Evolutionary conservation across 1,140 invertebrate species (phyloP).

Genomic region (Drosophila micromelanica): DNA sequence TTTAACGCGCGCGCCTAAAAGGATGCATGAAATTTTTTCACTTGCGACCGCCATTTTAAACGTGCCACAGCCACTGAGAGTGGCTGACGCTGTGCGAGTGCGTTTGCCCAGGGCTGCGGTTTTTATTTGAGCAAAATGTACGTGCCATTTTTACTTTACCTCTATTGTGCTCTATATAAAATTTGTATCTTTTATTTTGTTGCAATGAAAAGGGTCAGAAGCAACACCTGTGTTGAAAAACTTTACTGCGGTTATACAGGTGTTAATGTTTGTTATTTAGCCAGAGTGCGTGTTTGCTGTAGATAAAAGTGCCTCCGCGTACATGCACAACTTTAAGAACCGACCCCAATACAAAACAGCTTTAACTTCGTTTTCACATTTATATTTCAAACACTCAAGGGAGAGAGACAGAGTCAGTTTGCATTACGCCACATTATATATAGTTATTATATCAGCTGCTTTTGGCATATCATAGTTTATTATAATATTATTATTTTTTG

Average conservation of each 20-base stretch:
- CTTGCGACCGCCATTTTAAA: slow-evolving; percentile 48
- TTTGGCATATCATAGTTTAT: slow-evolving; percentile 41
- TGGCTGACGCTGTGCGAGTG: slow-evolving; percentile 3
- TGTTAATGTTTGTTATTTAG: slow-evolving; percentile 71
- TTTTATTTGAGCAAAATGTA: slow-evolving; percentile 75
- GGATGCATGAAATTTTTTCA: slow-evolving; percentile 76
- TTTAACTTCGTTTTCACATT: slow-evolving; percentile 65
- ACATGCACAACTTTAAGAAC: slow-evolving; percentile 11
- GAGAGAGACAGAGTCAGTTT: slow-evolving; percentile 20
- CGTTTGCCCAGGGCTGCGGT: slow-evolving; percentile 48
- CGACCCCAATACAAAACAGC: slow-evolving; percentile 39
- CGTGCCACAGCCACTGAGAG: slow-evolving; percentile 30
- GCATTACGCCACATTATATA: slow-evolving; percentile 31
- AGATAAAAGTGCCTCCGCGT: slow-evolving; percentile 55
- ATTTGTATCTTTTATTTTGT: slow-evolving; percentile 54
- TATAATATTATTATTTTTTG: no score
- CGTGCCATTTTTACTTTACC: slow-evolving; percentile 69
- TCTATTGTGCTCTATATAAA: slow-evolving; percentile 50
- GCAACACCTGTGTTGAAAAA: slow-evolving; percentile 56
- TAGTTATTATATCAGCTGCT: slow-evolving; percentile 23
- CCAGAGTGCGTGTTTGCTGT: slow-evolving; percentile 58
- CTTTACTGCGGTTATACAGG: slow-evolving; percentile 65
- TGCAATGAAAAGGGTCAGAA: slow-evolving; percentile 20
- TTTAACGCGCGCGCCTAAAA: slow-evolving; percentile 68
- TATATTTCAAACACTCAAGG: slow-evolving; percentile 78